These are phyloP conservation scores for Enteromius thamalakanensis DNA, from an alignment of 2,797 vertebrate genomes.

Conservation along the genomic window DNA sequence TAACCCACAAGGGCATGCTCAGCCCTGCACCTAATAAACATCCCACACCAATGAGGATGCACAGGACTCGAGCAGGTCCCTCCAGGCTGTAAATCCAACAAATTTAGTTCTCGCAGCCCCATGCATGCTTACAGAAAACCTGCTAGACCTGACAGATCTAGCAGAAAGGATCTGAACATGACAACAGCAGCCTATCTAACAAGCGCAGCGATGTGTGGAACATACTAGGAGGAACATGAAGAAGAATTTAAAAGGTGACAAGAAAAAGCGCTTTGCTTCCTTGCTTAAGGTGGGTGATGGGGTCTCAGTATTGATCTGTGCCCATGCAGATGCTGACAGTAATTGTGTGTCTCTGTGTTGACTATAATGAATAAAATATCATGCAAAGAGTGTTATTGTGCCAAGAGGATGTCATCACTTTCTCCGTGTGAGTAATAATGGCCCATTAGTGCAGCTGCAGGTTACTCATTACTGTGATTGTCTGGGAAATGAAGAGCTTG, in stretches of 20 bases:
- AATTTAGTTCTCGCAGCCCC: slow-evolving; percentile 64
- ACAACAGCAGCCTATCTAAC: slow-evolving; percentile 5
- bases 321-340: slow-evolving; percentile 56
- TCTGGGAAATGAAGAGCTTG: slow-evolving; percentile 59
- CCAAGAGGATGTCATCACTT: slow-evolving; percentile 64
- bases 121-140: slow-evolving; percentile 50
- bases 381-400: slow-evolving; percentile 69
- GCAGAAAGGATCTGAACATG: slow-evolving; percentile 17
- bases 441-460: slow-evolving; percentile 65
- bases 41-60: slow-evolving; percentile 68
- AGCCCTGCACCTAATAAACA: slow-evolving; percentile 74
- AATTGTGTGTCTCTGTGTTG: slow-evolving; percentile 70
- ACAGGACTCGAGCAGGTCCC: slow-evolving; percentile 64
- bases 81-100: slow-evolving; percentile 70
- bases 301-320: slow-evolving; percentile 38
- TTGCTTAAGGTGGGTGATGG: not conserved
- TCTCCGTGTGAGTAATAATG: slow-evolving; percentile 68
- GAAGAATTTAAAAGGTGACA: slow-evolving; percentile 17
- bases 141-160: slow-evolving; percentile 32
- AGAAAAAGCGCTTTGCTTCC: slow-evolving; percentile 7
- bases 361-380: slow-evolving; percentile 78
- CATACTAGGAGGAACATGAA: not conserved
- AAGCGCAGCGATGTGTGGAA: not conserved
- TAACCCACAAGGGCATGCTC: slow-evolving; percentile 71
- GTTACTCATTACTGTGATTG: slow-evolving; percentile 65